Evolutionary conservation across 2,888 invertebrate species (phyloP), one percentile per base, ranked within the genome.

Genomic region (Eilema depressum): DNA sequence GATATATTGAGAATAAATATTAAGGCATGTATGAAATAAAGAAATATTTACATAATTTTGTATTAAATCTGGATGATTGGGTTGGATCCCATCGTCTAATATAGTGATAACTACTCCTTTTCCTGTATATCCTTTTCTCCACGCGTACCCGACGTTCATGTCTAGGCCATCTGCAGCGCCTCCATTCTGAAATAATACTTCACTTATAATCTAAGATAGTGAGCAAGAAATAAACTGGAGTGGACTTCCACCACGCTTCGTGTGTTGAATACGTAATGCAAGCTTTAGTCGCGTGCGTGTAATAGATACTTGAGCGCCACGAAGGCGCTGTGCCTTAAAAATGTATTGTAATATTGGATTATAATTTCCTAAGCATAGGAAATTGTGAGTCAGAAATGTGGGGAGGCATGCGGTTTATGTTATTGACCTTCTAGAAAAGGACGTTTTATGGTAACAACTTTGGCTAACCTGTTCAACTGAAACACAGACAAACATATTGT

Each of bases 21-120:
- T 20, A 60, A 28, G 8, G n/a, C 8, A 60, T 28, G n/a, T 41
- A 41, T 57, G 30, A 47, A 73, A 72, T 69, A 62, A 70, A 60
- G n/a, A 68, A 77, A 96, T 84, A 89, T 97, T 97, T 96, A 98
- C 98, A 94, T 99, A 99, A 93, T 99, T 99, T 86, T 97, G 97
- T 68, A 97, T 97, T 82, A 99, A 96, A 93, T 99, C 99, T 17
- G 99, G 99, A 95, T 99, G 99, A 94, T 98, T 98, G 73, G 98
- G 98, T 94, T 99, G 99, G 83, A 99, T 99, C 73, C 99, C 99
- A 91, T 99, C 99, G 92, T 99, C 99, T 74, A 99, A 95, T 87
- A 99, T 99, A 71, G 99, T 99, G 75, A 99, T 98, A 60, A 99
- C 99, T 53, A 99, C 98, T 73, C 98, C 98, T 92, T 98, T 98